Conservation (phyloP, 2,888 invertebrate species). For the Tetragnatha montana region DNA sequence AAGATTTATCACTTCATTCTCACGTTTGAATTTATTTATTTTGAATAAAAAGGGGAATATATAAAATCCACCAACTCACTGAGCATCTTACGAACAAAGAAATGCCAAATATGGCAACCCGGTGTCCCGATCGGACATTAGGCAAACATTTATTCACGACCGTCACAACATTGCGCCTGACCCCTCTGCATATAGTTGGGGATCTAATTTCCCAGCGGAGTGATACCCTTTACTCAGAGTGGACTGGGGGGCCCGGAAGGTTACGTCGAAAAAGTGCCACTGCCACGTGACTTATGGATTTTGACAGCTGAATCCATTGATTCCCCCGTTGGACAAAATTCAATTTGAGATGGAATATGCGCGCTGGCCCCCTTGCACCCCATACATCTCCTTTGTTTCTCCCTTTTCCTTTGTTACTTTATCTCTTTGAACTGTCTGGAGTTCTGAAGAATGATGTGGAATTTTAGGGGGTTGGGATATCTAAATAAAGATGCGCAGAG, state of each 20-base stretch:
- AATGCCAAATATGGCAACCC: slow-evolving; percentile 59
- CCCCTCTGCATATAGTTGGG: slow-evolving; percentile 69
- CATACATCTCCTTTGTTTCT: background rate
- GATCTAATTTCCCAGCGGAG: slow-evolving; percentile 66
- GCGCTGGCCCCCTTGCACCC: background rate
- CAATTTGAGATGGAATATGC: slow-evolving; percentile 47
- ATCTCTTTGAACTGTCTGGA: too few relatives aligned
- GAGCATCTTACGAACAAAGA: background rate
- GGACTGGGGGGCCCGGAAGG: slow-evolving; percentile 48
- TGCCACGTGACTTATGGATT: slow-evolving; percentile 65
- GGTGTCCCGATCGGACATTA: slow-evolving; percentile 49
- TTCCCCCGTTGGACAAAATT: slow-evolving; percentile 66
- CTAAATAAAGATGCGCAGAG: too few relatives aligned
- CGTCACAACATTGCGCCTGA: slow-evolving; percentile 66
- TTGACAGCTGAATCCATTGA: slow-evolving; percentile 67
- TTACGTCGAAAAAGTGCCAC: slow-evolving; percentile 36
- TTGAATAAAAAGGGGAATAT: background rate
- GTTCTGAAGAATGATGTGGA: too few relatives aligned
- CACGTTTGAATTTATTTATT: background rate
- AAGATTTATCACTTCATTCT: background rate
- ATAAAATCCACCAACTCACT: background rate
- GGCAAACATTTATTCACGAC: slow-evolving; percentile 67
- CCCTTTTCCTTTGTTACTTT: background rate
- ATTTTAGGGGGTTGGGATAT: too few relatives aligned
- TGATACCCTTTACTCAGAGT: slow-evolving; percentile 62